Percentiles rank a stretch among this genome's conserved stretches.
Conservation (phyloP, 2,113 vertebrate species). For the Axis porcinus region DNA sequence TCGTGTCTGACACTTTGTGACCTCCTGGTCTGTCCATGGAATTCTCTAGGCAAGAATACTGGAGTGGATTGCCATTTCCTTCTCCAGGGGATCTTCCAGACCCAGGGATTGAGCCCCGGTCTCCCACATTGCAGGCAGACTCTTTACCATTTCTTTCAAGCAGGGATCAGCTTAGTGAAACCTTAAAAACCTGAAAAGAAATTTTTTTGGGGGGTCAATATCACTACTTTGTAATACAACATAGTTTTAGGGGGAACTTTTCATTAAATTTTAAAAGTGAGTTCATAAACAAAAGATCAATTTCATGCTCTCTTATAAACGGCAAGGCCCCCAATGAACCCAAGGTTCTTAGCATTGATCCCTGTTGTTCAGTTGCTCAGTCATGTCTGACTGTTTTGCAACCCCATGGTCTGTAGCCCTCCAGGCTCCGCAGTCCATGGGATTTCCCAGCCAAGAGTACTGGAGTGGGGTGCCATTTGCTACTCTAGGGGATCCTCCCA, state of each 20-base stretch:
- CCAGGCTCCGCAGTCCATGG: background rate
- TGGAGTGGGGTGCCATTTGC: background rate
- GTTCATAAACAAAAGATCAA: background rate
- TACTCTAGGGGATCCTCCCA: background rate
- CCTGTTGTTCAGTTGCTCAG: background rate
- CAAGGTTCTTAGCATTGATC: background rate
- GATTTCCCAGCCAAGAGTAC: background rate
- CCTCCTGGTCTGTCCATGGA: background rate
- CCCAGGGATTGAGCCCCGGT: background rate
- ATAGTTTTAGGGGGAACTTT: background rate
- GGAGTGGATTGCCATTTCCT: background rate
- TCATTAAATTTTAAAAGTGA: background rate
- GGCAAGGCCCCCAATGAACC: background rate
- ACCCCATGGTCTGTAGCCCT: background rate
- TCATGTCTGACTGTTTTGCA: background rate
- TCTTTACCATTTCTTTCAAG: background rate
- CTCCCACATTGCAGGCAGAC: background rate
- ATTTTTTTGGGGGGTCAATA: background rate
- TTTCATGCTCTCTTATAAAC: background rate
- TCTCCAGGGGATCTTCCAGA: background rate
- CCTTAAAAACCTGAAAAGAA: background rate
- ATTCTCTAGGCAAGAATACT: background rate
- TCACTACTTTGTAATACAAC: background rate
- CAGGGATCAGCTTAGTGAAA: background rate
- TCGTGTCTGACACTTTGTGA: background rate